These are phyloP conservation scores for Wasmannia auropunctata DNA, from an alignment of 1,140 invertebrate species.

Conservation along the genomic window DNA sequence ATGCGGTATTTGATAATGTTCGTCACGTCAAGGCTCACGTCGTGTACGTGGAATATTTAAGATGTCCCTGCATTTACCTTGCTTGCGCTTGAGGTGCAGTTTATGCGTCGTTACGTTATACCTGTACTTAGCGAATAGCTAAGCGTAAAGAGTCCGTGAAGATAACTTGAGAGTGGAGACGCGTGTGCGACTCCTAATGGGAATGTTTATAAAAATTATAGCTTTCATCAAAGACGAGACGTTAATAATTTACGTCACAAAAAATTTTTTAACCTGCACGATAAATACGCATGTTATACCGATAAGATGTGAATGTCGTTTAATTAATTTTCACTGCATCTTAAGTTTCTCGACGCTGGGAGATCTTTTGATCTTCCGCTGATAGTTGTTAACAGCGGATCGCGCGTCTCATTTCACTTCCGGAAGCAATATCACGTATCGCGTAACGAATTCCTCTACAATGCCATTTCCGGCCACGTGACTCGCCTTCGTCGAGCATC, in stretches of 20 bases:
- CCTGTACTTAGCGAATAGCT: not conserved
- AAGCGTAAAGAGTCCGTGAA: not conserved
- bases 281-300: not conserved
- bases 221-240: not conserved
- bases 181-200: not conserved
- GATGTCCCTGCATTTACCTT: conserved; percentile 34
- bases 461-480: conserved; percentile 29
- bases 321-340: not conserved
- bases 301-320: not conserved
- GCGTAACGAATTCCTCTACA: conserved; percentile 22
- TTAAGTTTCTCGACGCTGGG: not conserved
- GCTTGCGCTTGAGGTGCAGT: conserved; percentile 12
- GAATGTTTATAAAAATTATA: too few relatives aligned
- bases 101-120: conserved; percentile 35
- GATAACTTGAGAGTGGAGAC: not conserved
- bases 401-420: not conserved
- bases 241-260: not conserved
- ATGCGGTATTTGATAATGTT: conserved; percentile 48
- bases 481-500: conserved; percentile 17
- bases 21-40: conserved; percentile 51
- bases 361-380: not conserved
- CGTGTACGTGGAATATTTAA: conserved; percentile 55
- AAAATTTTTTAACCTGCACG: not conserved
- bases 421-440: conserved; percentile 9
- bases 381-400: not conserved